A percentile compares a stretch with the other conserved stretches of the same genome.
These are phyloP conservation scores for Cryptops parisi DNA, from an alignment of 2,888 invertebrate genomes.

Conservation along the genomic window DNA sequence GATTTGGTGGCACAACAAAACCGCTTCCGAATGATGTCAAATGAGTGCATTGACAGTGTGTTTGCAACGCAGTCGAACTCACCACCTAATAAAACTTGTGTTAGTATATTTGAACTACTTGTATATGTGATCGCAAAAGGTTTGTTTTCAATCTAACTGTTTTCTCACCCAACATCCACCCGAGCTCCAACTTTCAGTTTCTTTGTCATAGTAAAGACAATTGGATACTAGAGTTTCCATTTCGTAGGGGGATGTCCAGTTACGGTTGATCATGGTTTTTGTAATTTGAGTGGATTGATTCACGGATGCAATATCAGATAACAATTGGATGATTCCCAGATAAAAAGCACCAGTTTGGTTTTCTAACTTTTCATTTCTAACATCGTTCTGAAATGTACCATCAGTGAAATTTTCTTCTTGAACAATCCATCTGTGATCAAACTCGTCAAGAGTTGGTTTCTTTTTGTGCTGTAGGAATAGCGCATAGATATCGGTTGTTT, in stretches of 20 bases:
- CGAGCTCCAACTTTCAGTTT: slow-evolving; percentile 24
- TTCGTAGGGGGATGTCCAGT: slow-evolving; percentile 7
- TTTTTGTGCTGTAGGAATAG: slow-evolving; percentile 7
- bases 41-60: slow-evolving; percentile 24
- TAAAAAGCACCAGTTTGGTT: slow-evolving; percentile 27
- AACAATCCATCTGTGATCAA: background rate
- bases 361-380: slow-evolving; percentile 23
- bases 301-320: slow-evolving; percentile 13
- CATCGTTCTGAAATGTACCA: slow-evolving; percentile 18
- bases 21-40: slow-evolving; percentile 36
- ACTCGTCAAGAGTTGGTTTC: slow-evolving; percentile 14
- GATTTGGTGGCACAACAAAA: slow-evolving; percentile 35
- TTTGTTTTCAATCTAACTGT: background rate
- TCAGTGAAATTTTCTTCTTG: background rate
- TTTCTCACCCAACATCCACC: slow-evolving; percentile 26
- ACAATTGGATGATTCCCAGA: slow-evolving; percentile 27
- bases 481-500: background rate
- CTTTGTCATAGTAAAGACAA: slow-evolving; percentile 29
- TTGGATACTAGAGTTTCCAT: slow-evolving; percentile 29
- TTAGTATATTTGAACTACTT: background rate
- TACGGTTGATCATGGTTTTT: background rate
- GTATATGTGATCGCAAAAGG: background rate
- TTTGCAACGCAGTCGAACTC: background rate
- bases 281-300: background rate
- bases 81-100: background rate